Evolutionary conservation across 2,888 invertebrate species (phyloP), one percentile per base, ranked within the genome.

Genomic region (Rapana venosa): DNA sequence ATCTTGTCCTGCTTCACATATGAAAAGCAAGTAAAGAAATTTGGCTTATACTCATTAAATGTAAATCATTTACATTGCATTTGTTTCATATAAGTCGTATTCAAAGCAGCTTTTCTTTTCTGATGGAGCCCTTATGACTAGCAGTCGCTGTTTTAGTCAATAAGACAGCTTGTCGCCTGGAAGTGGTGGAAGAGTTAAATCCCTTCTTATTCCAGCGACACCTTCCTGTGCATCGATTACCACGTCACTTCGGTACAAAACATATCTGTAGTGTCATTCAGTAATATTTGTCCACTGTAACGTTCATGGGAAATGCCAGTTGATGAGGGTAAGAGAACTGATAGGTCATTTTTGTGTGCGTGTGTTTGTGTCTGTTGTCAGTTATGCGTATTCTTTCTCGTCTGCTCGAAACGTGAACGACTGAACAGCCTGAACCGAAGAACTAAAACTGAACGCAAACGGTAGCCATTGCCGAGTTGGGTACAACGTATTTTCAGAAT

Each of bases 221-320:
- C 90, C 92, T 92, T 92, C 91, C 90, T 89, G 90, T 89, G 90
- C 91, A 92, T 92, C 91, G 92, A 92, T 92, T 92, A 92, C 92
- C 92, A 92, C 92, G 92, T 92, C 92, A 92, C 91, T 87, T 90
- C 90, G n/a, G 79, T 84, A 56, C 56, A 77, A 61, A 87, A 36
- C 87, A 87, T 84, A 32, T 81, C 58, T 30, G 35, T 90, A 66
- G 70, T 32, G 77, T 90, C 81, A 66, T 5, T 5, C 77, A 56
- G 36, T 87, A n/a, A 47, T 47, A 30, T n/a, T 20, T 87, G 11
- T 56, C 0, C 32, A 47, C 32, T 56, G 30, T 30, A 66, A 32
- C 35, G 35, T 47, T 36, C 17, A 26, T 22, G 22, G 26, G 20
- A 83, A 47, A 47, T 47, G 81, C 11, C 47, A 47, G 22, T 83